Evolutionary conservation across 2,888 invertebrate genomes (phyloP).

Genomic region (Piscicola geometra): DNA sequence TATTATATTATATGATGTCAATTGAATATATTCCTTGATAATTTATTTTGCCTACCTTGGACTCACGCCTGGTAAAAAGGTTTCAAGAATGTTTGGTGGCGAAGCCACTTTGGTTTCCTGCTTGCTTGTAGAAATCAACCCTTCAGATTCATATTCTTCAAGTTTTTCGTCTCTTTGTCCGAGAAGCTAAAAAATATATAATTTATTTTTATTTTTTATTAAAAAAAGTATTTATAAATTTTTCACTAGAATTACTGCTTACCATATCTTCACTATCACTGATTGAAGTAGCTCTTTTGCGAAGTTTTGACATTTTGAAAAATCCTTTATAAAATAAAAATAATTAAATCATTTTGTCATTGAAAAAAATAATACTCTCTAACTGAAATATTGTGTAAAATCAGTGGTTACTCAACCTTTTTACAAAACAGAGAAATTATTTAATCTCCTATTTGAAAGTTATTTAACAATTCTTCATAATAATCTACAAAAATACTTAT

Average conservation of each 20-base stretch:
- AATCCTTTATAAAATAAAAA: too few relatives aligned
- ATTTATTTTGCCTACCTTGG: conserved; percentile 1
- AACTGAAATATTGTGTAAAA: too few relatives aligned
- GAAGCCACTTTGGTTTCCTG: background rate
- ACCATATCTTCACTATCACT: background rate
- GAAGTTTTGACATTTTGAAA: background rate
- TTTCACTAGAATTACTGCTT: background rate
- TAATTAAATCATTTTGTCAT: too few relatives aligned
- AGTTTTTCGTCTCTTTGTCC: background rate
- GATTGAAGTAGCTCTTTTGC: background rate
- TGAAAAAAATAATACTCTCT: too few relatives aligned
- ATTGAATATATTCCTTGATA: too few relatives aligned
- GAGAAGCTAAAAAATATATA: background rate
- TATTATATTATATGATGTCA: too few relatives aligned
- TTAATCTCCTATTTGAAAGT: too few relatives aligned
- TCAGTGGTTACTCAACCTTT: too few relatives aligned
- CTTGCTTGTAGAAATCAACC: background rate
- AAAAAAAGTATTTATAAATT: too few relatives aligned
- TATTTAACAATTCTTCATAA: too few relatives aligned
- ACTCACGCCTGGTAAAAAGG: background rate
- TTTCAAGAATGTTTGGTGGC: conserved; percentile 2
- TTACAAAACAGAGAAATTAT: too few relatives aligned
- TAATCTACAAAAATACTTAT: too few relatives aligned
- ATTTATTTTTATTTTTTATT: background rate
- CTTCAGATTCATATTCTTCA: background rate